Percentiles rank a stretch among this genome's conserved stretches.
phyloP scores from a whole-genome alignment of 2,888 invertebrate genomes.

The Protonemura montana region DNA sequence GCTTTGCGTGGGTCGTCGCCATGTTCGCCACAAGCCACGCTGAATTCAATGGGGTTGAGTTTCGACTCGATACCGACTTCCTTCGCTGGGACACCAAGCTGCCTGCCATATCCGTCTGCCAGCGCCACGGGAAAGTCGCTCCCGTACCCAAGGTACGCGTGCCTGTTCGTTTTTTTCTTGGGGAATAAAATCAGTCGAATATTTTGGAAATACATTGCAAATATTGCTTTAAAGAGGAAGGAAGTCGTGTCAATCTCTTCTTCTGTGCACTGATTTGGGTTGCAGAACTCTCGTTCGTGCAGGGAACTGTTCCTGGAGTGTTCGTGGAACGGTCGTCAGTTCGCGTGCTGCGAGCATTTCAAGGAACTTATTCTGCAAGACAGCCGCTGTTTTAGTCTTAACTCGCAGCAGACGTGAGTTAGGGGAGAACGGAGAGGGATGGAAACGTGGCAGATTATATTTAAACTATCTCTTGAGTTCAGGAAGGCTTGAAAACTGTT shows the following conservation, averaged over 20 bases:
- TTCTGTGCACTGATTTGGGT: neutral
- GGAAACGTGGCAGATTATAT: too few relatives aligned
- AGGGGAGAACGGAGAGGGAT: too few relatives aligned
- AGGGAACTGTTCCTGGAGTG: constrained; percentile 29
- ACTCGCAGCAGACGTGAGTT: constrained; percentile 44
- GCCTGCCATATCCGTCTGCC: constrained; percentile 44
- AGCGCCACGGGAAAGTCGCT: neutral
- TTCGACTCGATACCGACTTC: constrained; percentile 44
- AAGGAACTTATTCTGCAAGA: constrained; percentile 19
- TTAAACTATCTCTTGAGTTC: too few relatives aligned
- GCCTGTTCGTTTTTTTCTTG: too few relatives aligned
- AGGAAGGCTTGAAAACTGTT: too few relatives aligned
- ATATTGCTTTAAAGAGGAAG: too few relatives aligned
- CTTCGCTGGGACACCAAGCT: constrained; percentile 43
- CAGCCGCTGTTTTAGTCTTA: constrained; percentile 40
- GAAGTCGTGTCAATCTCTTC: neutral
- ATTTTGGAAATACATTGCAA: too few relatives aligned
- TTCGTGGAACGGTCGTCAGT: constrained; percentile 39
- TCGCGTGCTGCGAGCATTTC: constrained; percentile 44
- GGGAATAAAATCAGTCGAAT: too few relatives aligned
- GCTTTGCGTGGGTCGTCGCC: constrained; percentile 16
- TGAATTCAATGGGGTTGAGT: constrained; percentile 42
- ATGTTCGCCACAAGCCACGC: constrained; percentile 30
- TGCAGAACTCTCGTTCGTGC: constrained; percentile 31
- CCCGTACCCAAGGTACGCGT: neutral